Base-by-base conservation (phyloP, 2,888 invertebrate genomes). In the Meloe dianella region DNA sequence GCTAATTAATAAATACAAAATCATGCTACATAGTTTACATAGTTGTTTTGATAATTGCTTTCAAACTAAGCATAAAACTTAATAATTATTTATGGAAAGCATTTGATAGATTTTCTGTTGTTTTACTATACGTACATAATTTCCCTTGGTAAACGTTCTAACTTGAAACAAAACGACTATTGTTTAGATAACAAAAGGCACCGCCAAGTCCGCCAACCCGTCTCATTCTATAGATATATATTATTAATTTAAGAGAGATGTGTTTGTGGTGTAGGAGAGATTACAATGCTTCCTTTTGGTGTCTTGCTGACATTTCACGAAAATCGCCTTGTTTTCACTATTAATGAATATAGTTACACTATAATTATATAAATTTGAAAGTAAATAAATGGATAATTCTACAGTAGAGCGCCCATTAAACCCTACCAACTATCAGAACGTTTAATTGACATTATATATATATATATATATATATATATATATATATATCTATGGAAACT, bases 91-190 rank as follows among this genome's bases (percentile, higher is more conserved):
- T 10, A 32, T 10, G 1, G 32, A 32, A 10, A 9, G 32, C 32
- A 10, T 35, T 41, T n/a, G 41, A 32, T 14, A 30, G 7, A 10
- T 32, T 7, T 32, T 32, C 7, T 32, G 1, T 32, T 32, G 7
- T 32, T 32, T 32, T 32, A 2, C 1, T 10, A 32, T 10, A 32
- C 7, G n/a, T 38, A 8, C 17, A 54, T 64, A 60, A 61, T 61
- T 65, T 64, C 60, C 60, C 10, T 27, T 47, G 64, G 60, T 65
- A 65, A 61, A 56, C 41, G 60, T 41, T 65, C 63, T 29, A 47
- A 24, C 57, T 57, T 29, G 57, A 56, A 60, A 38, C 65, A 61
- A 61, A 38, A 56, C 32, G 47, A 22, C 41, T 58, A 63, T 63
- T 63, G 63, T 63, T 47, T 59, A 24, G 20, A 24, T 30, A 60